Evolutionary conservation across 1,140 invertebrate genomes (phyloP), one percentile per base, ranked within the genome.

Genomic region (Ceratosolen solmsi): DNA sequence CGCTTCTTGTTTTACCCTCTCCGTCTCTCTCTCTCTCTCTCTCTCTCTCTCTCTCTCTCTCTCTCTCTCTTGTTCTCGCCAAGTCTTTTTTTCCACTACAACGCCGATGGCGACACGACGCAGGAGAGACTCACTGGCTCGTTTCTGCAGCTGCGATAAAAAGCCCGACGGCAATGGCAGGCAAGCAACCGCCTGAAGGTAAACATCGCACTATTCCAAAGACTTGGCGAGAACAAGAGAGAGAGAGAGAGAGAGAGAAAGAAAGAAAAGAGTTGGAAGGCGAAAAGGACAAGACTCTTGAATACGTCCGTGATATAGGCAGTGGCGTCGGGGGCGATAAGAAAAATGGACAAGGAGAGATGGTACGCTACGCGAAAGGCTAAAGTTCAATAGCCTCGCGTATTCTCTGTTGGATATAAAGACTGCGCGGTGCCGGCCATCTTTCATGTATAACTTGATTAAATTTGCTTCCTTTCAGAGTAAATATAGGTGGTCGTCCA

Each of bases 331-430:
- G 49, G 72, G 84, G 83, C 72, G 79, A 82, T 82, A 82, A 65
- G 79, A 74, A 65, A 83, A 85, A 78, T 83, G 81, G 75, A 82
- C 63, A 79, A 36, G 58, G 46, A 46, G 41, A 30, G 65, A 36
- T 46, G 49, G 46, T 58, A 72, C 46, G 70, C 63, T 72, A 9
- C 51, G 51, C 33, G 27, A 75, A 27, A 74, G 79, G 75, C 68
- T 68, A 85, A 81, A 83, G 85, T 85, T 86, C 83, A 84, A 86
- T 82, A 79, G 54, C 68, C 78, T 79, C 54, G 51, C 38, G 7
- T n/a, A 30, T 73, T 63, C 33, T 79, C 74, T 80, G 82, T 82
- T 63, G 76, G 63, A 82, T 83, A 9, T 46, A 71, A 46, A 3
- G 38, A 71, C 15, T 71, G 11, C 70, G 3, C 25, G 41, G 7